Evolutionary conservation across 2,888 invertebrate species (phyloP).

Genomic region (Nebria brevicollis): DNA sequence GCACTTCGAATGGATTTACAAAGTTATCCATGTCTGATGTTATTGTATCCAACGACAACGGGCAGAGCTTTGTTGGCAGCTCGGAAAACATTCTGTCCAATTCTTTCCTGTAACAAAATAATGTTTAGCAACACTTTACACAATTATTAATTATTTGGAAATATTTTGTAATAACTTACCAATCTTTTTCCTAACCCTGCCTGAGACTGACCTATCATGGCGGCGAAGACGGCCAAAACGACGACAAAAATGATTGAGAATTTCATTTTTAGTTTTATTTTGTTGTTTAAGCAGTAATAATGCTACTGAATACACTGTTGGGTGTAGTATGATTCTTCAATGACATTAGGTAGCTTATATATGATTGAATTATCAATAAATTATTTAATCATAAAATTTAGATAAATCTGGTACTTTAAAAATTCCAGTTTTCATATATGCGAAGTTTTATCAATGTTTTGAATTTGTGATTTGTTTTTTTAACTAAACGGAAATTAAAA

Average conservation of each 20-base stretch:
- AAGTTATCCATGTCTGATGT: slow-evolving; percentile 29
- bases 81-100: slow-evolving; percentile 49
- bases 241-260: slow-evolving; percentile 50
- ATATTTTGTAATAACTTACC: slow-evolving; percentile 20
- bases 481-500: not conserved
- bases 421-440: not conserved
- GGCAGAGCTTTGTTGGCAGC: slow-evolving; percentile 51
- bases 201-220: slow-evolving; percentile 47
- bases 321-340: slow-evolving; percentile 2
- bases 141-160: not conserved
- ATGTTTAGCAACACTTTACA: not conserved
- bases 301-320: not conserved
- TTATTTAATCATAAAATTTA: not conserved
- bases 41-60: slow-evolving; percentile 46
- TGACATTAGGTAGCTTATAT: not conserved
- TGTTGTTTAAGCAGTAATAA: not conserved
- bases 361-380: not conserved
- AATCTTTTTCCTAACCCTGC: slow-evolving; percentile 27
- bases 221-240: slow-evolving; percentile 48
- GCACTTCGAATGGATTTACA: too few relatives aligned
- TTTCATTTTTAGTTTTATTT: slow-evolving; percentile 46
- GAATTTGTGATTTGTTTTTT: not conserved
- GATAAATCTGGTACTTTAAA: not conserved
- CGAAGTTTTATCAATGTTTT: not conserved
- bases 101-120: slow-evolving; percentile 48